These are phyloP conservation scores for Ethmia dodecea DNA, from an alignment of 2,888 invertebrate species.

Conservation along the genomic window DNA sequence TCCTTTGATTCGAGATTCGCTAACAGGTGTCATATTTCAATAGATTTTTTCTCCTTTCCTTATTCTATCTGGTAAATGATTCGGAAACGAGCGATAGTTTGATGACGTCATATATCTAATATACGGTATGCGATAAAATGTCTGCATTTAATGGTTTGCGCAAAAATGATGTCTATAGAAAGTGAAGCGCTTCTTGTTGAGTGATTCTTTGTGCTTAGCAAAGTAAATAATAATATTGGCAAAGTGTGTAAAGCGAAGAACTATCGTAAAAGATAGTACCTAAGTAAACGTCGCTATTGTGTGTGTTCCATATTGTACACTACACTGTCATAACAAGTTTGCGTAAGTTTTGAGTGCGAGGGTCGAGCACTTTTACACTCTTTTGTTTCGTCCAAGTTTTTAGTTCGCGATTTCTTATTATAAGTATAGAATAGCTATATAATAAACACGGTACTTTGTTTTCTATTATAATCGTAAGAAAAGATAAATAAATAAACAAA, in stretches of 20 bases:
- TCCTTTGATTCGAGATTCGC: conserved; percentile 11
- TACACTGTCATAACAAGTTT: background rate
- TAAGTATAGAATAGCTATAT: no score
- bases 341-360: background rate
- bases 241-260: background rate
- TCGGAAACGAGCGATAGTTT: conserved; percentile 38
- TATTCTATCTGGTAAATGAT: conserved; percentile 41
- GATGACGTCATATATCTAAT: conserved; percentile 25
- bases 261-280: background rate
- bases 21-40: conserved; percentile 49
- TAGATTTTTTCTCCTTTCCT: conserved; percentile 25
- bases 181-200: background rate
- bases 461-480: no score
- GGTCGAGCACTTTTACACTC: background rate
- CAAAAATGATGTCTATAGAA: background rate
- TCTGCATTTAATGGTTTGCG: conserved; percentile 4
- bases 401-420: no score
- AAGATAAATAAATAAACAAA: no score
- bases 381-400: no score
- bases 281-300: background rate
- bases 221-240: background rate
- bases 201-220: background rate
- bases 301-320: background rate
- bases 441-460: no score
- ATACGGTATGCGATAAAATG: conserved; percentile 15